These are phyloP conservation scores for Mystacides longicornis DNA, from an alignment of 2,888 invertebrate species.

Conservation along the genomic window DNA sequence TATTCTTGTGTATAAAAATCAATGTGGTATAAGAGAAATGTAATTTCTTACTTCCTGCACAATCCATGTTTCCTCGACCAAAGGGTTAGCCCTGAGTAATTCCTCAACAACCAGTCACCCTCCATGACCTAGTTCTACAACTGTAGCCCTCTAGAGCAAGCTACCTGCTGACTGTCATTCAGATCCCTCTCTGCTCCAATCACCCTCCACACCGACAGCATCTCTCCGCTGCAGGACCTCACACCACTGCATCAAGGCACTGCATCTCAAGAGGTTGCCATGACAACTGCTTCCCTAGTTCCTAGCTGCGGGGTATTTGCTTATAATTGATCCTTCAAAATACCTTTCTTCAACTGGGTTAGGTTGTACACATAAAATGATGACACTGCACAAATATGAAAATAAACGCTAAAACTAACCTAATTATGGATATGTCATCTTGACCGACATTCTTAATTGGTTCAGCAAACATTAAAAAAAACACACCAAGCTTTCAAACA, in stretches of 20 bases:
- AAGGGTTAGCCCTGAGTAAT: too few species aligned
- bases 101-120: too few species aligned
- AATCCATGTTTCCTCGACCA: too few species aligned
- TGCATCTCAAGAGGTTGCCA: not conserved
- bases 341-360: not conserved
- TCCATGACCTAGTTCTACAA: not conserved
- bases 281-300: not conserved
- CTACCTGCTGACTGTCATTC: not conserved
- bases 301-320: not conserved
- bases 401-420: too few species aligned
- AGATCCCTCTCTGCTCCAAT: not conserved
- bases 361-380: not conserved
- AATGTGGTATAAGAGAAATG: too few species aligned
- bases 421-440: too few species aligned
- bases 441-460: too few species aligned
- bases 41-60: too few species aligned
- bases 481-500: too few species aligned
- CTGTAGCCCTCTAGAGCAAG: not conserved
- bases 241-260: not conserved
- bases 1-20: too few species aligned
- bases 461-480: too few species aligned
- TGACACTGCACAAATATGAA: not conserved
- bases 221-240: not conserved
- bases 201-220: not conserved
- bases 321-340: not conserved